Conservation (phyloP, 2,888 invertebrate genomes). For the Campoletis raptor region DNA sequence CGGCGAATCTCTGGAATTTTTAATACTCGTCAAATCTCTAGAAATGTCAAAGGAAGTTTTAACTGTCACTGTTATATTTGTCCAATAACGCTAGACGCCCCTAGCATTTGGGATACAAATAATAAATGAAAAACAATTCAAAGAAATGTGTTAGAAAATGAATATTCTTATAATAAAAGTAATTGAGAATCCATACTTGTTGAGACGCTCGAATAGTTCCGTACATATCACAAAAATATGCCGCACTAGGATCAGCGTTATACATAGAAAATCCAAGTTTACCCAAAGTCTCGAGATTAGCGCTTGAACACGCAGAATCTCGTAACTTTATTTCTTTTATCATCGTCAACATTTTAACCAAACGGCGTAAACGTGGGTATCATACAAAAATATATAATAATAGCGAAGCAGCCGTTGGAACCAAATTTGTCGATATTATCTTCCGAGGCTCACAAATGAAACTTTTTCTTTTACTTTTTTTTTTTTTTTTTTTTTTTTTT, state of each 20-base stretch:
- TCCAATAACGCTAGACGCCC: conserved; percentile 43
- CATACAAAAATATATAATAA: conserved; percentile 38
- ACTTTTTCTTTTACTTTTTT: conserved; percentile 3
- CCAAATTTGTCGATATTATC: conserved; percentile 50
- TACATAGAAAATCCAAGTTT: conserved; percentile 59
- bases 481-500: background rate
- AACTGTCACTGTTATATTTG: background rate
- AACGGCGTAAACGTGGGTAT: conserved; percentile 26
- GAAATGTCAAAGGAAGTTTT: background rate
- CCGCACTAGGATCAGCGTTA: conserved; percentile 66
- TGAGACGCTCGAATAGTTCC: conserved; percentile 69
- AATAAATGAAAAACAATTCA: conserved; percentile 14
- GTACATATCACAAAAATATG: conserved; percentile 71
- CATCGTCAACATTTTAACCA: conserved; percentile 8
- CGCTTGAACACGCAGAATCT: conserved; percentile 22
- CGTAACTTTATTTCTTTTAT: conserved; percentile 21
- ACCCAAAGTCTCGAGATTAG: conserved; percentile 34
- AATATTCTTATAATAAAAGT: conserved; percentile 65
- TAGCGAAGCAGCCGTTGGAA: conserved; percentile 40
- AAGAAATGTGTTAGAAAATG: conserved; percentile 8
- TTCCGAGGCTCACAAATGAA: conserved; percentile 22
- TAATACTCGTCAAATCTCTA: background rate
- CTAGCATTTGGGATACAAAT: conserved; percentile 16
- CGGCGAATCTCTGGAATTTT: background rate
- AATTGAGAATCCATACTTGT: conserved; percentile 72